phyloP scores from a whole-genome alignment of 2,888 invertebrate genomes.

The Tenthredo notha region DNA sequence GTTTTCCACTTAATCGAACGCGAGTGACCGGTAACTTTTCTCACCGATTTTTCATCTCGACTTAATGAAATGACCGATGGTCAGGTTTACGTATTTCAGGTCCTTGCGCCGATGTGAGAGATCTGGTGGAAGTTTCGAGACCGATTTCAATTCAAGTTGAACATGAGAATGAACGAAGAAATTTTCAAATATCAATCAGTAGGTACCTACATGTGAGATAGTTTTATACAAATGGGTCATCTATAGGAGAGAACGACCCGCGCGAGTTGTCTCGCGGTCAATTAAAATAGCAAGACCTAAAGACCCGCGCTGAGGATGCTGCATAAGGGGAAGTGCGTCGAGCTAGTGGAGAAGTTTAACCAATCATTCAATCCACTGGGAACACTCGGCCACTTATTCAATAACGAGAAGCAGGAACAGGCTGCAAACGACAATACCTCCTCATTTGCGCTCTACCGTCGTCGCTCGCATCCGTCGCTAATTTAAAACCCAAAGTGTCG shows the following conservation, averaged over 20 bases:
- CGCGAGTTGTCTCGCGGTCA: neutral
- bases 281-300: constrained; percentile 12
- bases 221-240: neutral
- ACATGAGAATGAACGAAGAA: neutral
- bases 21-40: neutral
- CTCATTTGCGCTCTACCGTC: neutral
- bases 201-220: neutral
- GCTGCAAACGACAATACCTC: constrained; percentile 22
- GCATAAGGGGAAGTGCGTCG: neutral
- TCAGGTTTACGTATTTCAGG: neutral
- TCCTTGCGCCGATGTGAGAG: neutral
- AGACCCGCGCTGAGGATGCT: neutral
- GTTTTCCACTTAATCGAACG: constrained; percentile 42
- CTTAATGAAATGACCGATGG: neutral
- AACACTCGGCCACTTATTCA: constrained; percentile 40
- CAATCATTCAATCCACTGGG: constrained; percentile 32
- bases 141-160: neutral
- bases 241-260: constrained; percentile 1
- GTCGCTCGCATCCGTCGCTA: constrained; percentile 30
- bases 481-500: constrained; percentile 30
- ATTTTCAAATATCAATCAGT: neutral
- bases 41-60: neutral
- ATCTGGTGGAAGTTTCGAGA: neutral
- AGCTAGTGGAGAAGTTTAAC: neutral
- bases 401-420: constrained; percentile 34